phyloP scores from a whole-genome alignment of 2,797 vertebrate genomes.

The Atherinosoma microstoma region DNA sequence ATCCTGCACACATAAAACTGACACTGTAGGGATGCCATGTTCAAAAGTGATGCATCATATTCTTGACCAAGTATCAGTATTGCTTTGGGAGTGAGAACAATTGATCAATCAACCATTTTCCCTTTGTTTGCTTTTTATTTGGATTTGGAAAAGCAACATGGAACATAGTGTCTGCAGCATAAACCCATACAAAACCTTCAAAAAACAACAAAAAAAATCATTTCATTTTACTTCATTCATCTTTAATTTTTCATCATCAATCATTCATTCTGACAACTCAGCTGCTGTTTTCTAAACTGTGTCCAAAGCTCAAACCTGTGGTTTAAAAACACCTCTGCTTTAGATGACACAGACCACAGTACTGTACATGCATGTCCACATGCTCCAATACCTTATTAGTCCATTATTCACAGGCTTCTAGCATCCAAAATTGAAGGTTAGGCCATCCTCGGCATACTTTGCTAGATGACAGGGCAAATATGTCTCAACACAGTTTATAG shows the following conservation, averaged over 20 bases:
- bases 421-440: slow-evolving; percentile 78
- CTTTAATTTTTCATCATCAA: background rate
- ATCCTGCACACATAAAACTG: too few species aligned
- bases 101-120: too few species aligned
- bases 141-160: too few species aligned
- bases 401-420: slow-evolving; percentile 66
- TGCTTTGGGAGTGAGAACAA: too few species aligned
- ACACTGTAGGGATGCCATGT: too few species aligned
- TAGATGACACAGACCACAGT: slow-evolving; percentile 19
- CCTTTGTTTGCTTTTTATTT: too few species aligned
- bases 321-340: slow-evolving; percentile 15
- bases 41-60: too few species aligned
- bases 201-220: background rate
- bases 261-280: background rate
- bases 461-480: slow-evolving; percentile 80
- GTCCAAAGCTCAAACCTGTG: background rate
- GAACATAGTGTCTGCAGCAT: too few species aligned
- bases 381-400: slow-evolving; percentile 65
- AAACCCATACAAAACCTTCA: background rate
- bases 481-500: slow-evolving; percentile 78
- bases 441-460: slow-evolving; percentile 57
- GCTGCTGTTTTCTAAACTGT: background rate
- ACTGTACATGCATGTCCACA: slow-evolving; percentile 52
- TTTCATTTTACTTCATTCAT: background rate
- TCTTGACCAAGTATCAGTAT: too few species aligned